These are phyloP conservation scores for Syngnathus scovelli DNA, from an alignment of 2,113 vertebrate species.

Conservation along the genomic window DNA sequence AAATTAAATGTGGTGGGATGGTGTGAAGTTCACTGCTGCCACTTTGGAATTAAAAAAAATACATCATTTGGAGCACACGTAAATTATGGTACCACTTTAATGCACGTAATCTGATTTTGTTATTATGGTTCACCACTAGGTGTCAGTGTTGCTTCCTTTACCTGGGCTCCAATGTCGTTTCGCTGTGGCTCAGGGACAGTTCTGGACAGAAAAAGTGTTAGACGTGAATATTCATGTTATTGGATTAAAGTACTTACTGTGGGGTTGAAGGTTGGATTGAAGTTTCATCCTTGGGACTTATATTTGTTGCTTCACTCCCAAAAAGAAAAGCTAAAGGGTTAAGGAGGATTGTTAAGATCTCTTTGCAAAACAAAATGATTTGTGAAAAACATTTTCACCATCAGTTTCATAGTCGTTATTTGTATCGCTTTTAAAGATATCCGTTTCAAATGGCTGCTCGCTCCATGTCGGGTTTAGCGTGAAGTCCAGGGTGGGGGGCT, in stretches of 20 bases:
- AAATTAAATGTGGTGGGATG: too few species aligned
- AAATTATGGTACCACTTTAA: too few species aligned
- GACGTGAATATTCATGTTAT: neutral
- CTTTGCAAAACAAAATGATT: neutral
- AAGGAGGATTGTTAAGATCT: neutral
- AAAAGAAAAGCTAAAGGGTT: conserved; percentile 29
- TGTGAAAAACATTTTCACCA: conserved; percentile 16
- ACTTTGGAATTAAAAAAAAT: too few species aligned
- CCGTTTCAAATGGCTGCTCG: conserved; percentile 28
- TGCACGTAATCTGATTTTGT: neutral
- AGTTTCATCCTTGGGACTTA: conserved; percentile 36
- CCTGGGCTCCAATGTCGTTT: conserved; percentile 15
- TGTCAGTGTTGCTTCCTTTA: neutral
- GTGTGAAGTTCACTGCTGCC: too few species aligned
- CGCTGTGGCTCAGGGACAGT: conserved; percentile 30
- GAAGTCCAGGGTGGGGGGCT: conserved; percentile 30
- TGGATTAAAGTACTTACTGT: conserved; percentile 43
- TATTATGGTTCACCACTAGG: neutral
- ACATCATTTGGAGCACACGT: too few species aligned
- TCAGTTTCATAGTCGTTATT: conserved; percentile 20
- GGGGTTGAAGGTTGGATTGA: conserved; percentile 15
- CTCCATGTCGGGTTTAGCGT: conserved; percentile 22
- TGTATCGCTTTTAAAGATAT: conserved; percentile 42
- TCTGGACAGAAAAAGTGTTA: conserved; percentile 27
- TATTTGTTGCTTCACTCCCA: conserved; percentile 31